Percentiles rank a stretch among this genome's conserved stretches.
Evolutionary conservation across 2,113 vertebrate genomes (phyloP).

Genomic region (Gracilinanus agilis): DNA sequence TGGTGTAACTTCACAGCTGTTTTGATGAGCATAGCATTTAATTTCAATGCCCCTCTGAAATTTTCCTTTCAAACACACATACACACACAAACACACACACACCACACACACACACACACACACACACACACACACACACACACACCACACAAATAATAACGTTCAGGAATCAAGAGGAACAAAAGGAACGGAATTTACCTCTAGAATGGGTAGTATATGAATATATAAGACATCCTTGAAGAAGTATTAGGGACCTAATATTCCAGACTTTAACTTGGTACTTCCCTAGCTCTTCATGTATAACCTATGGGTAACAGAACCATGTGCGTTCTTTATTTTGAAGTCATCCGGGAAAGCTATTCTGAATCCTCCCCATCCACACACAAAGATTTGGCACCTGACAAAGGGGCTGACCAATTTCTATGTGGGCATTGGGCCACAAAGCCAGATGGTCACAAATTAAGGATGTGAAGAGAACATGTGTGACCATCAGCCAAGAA

Average conservation of each 20-base stretch:
- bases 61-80: conserved; percentile 33
- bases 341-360: neutral
- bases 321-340: neutral
- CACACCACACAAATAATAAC: neutral
- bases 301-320: neutral
- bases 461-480: neutral
- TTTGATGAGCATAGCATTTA: conserved; percentile 77
- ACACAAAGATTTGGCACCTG: neutral
- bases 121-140: neutral
- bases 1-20: conserved; percentile 78
- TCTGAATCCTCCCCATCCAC: neutral
- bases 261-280: neutral
- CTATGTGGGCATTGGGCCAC: conserved; percentile 14
- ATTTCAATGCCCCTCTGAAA: conserved; percentile 62
- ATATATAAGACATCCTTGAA: neutral
- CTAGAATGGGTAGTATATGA: neutral
- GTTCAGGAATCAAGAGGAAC: neutral
- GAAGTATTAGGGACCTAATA: neutral
- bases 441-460: conserved; percentile 25
- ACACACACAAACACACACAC: neutral
- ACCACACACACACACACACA: neutral
- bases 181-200: neutral
- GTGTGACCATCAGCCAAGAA: neutral
- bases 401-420: neutral
- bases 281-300: neutral